A percentile compares a stretch with the other conserved stretches of the same genome.
Evolutionary conservation across 2,797 vertebrate species (phyloP).

Genomic region (Pogoniulus pusillus): DNA sequence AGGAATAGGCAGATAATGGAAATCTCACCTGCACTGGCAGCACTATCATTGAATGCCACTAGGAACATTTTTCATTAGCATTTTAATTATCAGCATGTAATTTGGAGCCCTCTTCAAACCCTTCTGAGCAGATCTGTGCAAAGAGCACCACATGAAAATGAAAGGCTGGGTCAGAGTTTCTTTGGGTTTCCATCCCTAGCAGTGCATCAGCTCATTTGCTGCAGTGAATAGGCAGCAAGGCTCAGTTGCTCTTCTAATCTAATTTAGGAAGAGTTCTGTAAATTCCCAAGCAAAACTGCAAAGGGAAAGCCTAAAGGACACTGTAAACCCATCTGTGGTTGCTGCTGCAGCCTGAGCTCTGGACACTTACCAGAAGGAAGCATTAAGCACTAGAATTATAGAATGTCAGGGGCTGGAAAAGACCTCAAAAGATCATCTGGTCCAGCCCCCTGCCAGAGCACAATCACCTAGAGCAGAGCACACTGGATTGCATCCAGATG

Average conservation of each 20-base stretch:
- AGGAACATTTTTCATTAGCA: conserved; percentile 22
- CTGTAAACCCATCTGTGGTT: not conserved
- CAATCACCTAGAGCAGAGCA: too few species aligned
- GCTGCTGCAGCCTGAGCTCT: not conserved
- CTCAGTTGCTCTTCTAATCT: not conserved
- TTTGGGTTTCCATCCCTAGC: not conserved
- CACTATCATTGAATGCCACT: not conserved
- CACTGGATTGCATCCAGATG: too few species aligned
- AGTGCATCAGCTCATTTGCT: not conserved
- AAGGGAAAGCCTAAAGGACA: not conserved
- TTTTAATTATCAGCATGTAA: conserved; percentile 23
- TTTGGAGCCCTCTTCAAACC: not conserved
- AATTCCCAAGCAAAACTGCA: not conserved
- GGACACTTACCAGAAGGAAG: not conserved
- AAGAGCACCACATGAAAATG: not conserved
- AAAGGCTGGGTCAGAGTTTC: not conserved
- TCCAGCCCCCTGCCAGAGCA: too few species aligned
- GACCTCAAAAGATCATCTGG: too few species aligned
- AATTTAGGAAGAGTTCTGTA: accelerated
- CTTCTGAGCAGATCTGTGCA: not conserved
- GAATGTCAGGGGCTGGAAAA: too few species aligned
- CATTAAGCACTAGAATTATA: not conserved
- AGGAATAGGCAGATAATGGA: not conserved
- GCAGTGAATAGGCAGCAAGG: not conserved
- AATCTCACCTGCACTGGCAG: conserved; percentile 9